Percentiles rank a stretch among this genome's conserved stretches.
phyloP scores from a whole-genome alignment of 2,113 vertebrate genomes.

The Bettongia penicillata region DNA sequence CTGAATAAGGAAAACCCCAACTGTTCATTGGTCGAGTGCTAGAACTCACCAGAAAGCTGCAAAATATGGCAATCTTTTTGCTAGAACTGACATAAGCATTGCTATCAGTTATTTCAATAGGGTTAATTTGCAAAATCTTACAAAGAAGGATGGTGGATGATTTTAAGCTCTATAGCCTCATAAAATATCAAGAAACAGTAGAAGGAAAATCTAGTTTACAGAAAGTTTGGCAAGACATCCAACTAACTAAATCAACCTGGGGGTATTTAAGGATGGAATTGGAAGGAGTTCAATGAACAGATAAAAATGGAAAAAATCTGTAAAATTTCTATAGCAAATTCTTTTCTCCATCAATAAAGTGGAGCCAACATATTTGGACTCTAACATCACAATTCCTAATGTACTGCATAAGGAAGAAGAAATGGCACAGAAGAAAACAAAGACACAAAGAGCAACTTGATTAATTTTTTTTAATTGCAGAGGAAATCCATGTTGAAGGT shows the following conservation, averaged over 20 bases:
- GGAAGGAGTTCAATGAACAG: not conserved
- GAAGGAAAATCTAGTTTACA: not conserved
- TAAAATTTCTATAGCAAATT: constrained; percentile 2
- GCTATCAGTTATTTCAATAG: not conserved
- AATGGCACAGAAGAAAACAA: not conserved
- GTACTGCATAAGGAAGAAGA: not conserved
- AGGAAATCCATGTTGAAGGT: not conserved
- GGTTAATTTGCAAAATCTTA: not conserved
- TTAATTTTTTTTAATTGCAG: not conserved
- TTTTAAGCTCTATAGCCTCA: not conserved
- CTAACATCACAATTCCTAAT: not conserved
- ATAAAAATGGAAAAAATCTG: constrained; percentile 4
- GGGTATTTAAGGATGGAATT: not conserved
- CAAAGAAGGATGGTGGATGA: not conserved
- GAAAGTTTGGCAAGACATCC: not conserved
- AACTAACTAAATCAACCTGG: not conserved
- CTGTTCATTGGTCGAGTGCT: not conserved
- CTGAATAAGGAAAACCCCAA: not conserved
- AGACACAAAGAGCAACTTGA: not conserved
- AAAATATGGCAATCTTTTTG: not conserved
- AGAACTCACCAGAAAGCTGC: not conserved
- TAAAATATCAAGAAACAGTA: not conserved
- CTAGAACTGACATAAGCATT: not conserved
- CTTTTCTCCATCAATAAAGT: not conserved
- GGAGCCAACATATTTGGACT: not conserved